A percentile compares a stretch with the other conserved stretches of the same genome.
Evolutionary conservation across 2,888 invertebrate species (phyloP).

Genomic region (Isoperla grammatica): DNA sequence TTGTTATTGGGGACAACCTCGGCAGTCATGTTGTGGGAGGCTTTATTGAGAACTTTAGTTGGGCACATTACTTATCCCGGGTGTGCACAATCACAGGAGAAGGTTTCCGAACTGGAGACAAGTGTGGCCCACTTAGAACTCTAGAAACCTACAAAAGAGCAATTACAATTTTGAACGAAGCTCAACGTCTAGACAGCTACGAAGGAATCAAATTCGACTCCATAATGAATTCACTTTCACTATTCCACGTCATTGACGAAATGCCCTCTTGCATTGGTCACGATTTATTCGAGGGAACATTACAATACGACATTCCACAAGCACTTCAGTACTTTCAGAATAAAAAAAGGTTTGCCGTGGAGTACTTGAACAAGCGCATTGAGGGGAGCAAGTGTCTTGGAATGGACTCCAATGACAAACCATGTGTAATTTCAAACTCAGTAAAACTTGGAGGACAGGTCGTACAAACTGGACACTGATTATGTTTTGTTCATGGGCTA

Average conservation of each 20-base stretch:
- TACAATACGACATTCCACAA: conserved; percentile 9
- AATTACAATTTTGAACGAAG: neutral
- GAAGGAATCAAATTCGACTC: neutral
- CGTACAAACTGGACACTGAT: no score
- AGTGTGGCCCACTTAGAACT: neutral
- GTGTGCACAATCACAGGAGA: conserved; percentile 1
- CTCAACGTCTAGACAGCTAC: no score
- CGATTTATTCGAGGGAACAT: conserved; percentile 17
- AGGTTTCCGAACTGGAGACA: neutral
- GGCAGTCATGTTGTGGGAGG: no score
- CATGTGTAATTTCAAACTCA: no score
- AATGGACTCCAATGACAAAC: no score
- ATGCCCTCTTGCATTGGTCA: conserved; percentile 17
- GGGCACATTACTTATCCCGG: conserved; percentile 5
- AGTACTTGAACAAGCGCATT: no score
- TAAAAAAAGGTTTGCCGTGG: no score
- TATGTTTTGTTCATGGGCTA: no score
- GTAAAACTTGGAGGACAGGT: no score
- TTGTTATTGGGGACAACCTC: no score
- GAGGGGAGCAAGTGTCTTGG: no score
- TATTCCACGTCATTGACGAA: neutral
- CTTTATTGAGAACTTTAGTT: neutral
- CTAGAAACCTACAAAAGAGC: neutral
- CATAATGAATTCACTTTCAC: neutral
- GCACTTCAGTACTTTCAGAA: no score